Percentiles rank a stretch among this genome's conserved stretches.
These are phyloP conservation scores for Calidris pugnax DNA, from an alignment of 2,113 vertebrate genomes.

Conservation along the genomic window DNA sequence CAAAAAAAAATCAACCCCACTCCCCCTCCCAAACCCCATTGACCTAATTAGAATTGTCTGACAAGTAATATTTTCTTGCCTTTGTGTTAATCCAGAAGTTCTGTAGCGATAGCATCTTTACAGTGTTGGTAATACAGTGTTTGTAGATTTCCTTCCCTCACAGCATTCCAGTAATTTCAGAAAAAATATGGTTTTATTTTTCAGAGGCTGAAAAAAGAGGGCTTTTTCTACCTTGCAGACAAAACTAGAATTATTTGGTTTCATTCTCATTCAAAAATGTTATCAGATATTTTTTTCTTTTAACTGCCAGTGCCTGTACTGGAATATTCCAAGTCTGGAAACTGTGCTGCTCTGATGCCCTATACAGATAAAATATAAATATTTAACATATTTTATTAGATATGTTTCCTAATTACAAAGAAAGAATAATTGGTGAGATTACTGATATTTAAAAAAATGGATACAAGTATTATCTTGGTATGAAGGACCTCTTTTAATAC, in stretches of 20 bases:
- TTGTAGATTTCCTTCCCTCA: background rate
- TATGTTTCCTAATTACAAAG: background rate
- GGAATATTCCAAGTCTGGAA: slow-evolving; percentile 18
- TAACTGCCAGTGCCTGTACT: background rate
- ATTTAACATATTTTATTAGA: background rate
- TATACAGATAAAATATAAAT: background rate
- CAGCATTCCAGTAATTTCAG: background rate
- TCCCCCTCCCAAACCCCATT: no score
- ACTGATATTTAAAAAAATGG: background rate
- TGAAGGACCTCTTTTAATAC: background rate
- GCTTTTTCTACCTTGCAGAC: background rate
- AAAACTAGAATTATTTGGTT: slow-evolving; percentile 38
- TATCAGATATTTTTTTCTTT: background rate
- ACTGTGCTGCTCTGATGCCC: background rate
- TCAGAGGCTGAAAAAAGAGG: background rate
- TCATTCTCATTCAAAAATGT: slow-evolving; percentile 37
- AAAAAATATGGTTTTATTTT: slow-evolving; percentile 21
- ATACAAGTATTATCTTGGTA: background rate
- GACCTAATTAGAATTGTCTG: background rate
- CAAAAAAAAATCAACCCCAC: no score
- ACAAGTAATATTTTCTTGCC: background rate
- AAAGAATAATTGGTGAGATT: background rate
- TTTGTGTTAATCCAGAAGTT: background rate
- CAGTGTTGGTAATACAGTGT: background rate
- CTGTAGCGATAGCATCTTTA: background rate